Conservation (phyloP, 1,140 invertebrate species). For the Anastrepha obliqua region DNA sequence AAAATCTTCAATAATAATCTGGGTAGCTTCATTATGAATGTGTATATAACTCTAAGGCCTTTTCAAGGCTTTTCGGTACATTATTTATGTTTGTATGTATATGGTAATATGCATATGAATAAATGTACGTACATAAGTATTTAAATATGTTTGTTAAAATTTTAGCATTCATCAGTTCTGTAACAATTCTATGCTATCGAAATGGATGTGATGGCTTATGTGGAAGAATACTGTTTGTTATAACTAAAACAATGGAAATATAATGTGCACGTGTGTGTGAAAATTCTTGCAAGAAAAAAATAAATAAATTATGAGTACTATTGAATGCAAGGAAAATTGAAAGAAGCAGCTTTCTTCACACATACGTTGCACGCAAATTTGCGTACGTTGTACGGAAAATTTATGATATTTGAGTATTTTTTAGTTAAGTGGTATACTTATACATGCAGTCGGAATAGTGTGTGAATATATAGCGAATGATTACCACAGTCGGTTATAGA, state of each 20-base stretch:
- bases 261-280: neutral
- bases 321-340: neutral
- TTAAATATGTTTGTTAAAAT: neutral
- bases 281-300: too few relatives aligned
- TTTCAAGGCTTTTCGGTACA: constrained; percentile 29
- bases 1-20: constrained; percentile 34
- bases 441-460: neutral
- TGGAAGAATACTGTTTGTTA: constrained; percentile 43
- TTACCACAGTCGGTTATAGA: too few relatives aligned
- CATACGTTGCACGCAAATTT: too few relatives aligned
- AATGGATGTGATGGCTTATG: constrained; percentile 42
- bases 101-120: neutral
- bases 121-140: constrained; percentile 5
- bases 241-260: neutral
- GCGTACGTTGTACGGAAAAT: too few relatives aligned
- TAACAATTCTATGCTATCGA: neutral
- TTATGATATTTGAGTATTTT: neutral
- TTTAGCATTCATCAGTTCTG: constrained; percentile 23
- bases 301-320: neutral
- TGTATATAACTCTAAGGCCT: constrained; percentile 37
- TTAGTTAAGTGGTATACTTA: too few relatives aligned
- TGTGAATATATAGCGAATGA: neutral
- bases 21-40: neutral
- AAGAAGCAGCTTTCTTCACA: neutral
- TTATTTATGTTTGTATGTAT: neutral